Evolutionary conservation across 1,140 invertebrate genomes (phyloP).

Genomic region (Musca vetustissima): DNA sequence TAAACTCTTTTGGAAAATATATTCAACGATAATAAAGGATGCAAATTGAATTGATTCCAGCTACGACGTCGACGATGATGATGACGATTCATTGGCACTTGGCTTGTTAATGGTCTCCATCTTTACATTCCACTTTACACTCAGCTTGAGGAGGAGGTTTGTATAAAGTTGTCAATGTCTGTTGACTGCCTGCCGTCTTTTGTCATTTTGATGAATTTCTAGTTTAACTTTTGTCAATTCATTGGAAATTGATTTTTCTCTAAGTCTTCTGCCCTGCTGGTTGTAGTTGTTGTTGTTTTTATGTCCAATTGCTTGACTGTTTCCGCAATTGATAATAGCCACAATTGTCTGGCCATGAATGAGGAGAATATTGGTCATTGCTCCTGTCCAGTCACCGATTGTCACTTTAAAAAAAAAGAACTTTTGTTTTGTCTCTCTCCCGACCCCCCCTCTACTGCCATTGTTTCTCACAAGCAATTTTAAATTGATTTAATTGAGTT

Average conservation of each 20-base stretch:
- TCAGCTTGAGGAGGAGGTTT: background rate
- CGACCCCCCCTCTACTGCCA: background rate
- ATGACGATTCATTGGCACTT: conserved; percentile 16
- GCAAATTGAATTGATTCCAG: conserved; percentile 22
- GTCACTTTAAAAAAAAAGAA: background rate
- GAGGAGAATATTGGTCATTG: background rate
- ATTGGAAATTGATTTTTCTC: conserved; percentile 17
- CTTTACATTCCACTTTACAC: background rate
- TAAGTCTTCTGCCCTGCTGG: background rate
- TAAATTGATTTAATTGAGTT: conserved; percentile 26
- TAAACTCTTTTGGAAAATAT: too few species aligned
- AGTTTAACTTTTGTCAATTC: conserved; percentile 15
- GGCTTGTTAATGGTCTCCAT: background rate
- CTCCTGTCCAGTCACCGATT: background rate
- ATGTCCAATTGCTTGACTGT: background rate
- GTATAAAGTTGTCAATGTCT: background rate
- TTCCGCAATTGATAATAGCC: too few species aligned
- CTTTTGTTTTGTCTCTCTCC: background rate
- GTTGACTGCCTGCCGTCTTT: conserved; percentile 1
- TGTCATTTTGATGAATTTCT: conserved; percentile 12
- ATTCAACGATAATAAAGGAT: background rate
- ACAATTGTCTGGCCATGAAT: background rate
- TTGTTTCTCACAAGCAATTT: conserved; percentile 16
- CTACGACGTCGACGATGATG: too few species aligned
- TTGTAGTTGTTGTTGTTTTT: background rate